Conservation (phyloP, 2,888 invertebrate species). For the Agapostemon virescens region DNA sequence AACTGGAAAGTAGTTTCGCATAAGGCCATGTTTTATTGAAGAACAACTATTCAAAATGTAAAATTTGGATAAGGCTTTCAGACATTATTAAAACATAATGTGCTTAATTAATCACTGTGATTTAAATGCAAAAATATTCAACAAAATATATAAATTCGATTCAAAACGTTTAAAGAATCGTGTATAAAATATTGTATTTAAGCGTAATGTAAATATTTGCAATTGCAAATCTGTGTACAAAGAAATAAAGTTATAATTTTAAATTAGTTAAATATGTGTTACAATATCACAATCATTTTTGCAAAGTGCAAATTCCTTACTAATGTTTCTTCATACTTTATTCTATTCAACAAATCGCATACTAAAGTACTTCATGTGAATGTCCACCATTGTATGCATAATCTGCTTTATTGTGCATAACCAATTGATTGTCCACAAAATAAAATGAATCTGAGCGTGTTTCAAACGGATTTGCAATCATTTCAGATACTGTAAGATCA, state of each 20-base stretch:
- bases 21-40: constrained; percentile 43
- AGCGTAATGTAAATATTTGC: constrained; percentile 24
- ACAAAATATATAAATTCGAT: constrained; percentile 19
- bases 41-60: constrained; percentile 19
- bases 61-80: constrained; percentile 12
- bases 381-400: constrained; percentile 96
- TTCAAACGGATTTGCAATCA: constrained; percentile 97
- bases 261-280: constrained; percentile 48
- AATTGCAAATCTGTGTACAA: constrained; percentile 25
- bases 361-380: constrained; percentile 71
- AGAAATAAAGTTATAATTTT: constrained; percentile 35
- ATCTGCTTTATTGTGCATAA: constrained; percentile 99
- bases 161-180: constrained; percentile 8
- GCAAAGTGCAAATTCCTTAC: constrained; percentile 51
- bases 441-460: constrained; percentile 99
- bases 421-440: constrained; percentile 97
- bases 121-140: constrained; percentile 5
- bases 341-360: constrained; percentile 77
- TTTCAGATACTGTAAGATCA: constrained; percentile 91
- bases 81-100: constrained; percentile 6
- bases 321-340: constrained; percentile 82
- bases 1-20: constrained; percentile 37
- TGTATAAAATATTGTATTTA: constrained; percentile 25
- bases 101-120: constrained; percentile 20
- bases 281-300: constrained; percentile 52